A percentile compares a stretch with the other conserved stretches of the same genome.
Conservation (phyloP, 1,140 invertebrate genomes). For the Centruroides vittatus region DNA sequence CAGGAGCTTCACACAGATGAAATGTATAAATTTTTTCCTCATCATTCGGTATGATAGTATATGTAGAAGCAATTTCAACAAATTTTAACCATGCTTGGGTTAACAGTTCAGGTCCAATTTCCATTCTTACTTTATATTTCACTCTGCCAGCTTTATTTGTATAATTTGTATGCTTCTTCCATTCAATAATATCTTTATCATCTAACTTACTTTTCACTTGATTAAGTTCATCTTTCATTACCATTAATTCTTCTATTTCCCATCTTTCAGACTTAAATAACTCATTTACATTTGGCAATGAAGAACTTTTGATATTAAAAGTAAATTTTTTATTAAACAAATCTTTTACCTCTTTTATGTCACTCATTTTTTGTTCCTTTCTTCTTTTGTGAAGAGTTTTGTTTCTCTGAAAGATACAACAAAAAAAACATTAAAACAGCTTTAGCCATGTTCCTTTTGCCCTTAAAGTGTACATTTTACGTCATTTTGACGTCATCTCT, state of each 20-base stretch:
- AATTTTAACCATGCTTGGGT: conserved; percentile 89
- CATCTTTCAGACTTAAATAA: conserved; percentile 12
- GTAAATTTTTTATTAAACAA: too few species aligned
- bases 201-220: conserved; percentile 59
- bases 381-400: too few species aligned
- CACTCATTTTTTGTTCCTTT: too few species aligned
- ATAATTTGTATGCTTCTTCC: conserved; percentile 62
- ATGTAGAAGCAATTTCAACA: conserved; percentile 61
- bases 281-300: neutral
- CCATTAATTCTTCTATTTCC: conserved; percentile 18
- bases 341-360: too few species aligned
- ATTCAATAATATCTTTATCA: conserved; percentile 47
- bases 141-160: conserved; percentile 56
- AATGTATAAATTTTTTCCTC: conserved; percentile 44
- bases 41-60: conserved; percentile 40
- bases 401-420: too few species aligned
- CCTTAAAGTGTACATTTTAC: too few species aligned
- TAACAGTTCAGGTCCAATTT: conserved; percentile 54
- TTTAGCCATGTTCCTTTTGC: too few species aligned
- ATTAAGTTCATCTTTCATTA: conserved; percentile 57
- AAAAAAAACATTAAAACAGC: too few species aligned
- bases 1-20: conserved; percentile 89
- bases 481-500: too few species aligned
- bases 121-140: conserved; percentile 39
- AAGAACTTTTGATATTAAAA: too few species aligned